A percentile compares a stretch with the other conserved stretches of the same genome.
These are phyloP conservation scores for Agrypnus murinus DNA, from an alignment of 2,888 invertebrate genomes.

Conservation along the genomic window DNA sequence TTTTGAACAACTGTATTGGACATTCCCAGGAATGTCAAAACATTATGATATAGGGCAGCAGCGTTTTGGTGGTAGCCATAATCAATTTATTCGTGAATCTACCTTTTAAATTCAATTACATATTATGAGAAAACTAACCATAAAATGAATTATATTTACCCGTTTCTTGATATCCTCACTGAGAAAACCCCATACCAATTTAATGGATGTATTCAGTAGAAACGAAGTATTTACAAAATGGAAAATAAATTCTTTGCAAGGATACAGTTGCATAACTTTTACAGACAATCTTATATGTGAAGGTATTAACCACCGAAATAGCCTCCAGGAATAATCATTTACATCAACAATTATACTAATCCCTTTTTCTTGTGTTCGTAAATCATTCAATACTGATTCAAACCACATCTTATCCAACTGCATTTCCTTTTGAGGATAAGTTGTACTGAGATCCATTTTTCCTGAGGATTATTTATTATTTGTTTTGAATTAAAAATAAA, in stretches of 20 bases:
- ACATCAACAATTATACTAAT: conserved; percentile 67
- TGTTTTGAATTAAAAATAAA: no score
- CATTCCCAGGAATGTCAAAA: no score
- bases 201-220: conserved; percentile 61
- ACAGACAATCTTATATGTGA: conserved; percentile 55
- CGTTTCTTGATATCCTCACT: conserved; percentile 59
- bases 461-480: no score
- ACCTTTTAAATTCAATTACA: no score
- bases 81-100: no score
- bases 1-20: no score
- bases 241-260: conserved; percentile 63
- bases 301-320: conserved; percentile 66
- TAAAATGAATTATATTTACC: conserved; percentile 52
- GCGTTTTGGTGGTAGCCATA: no score
- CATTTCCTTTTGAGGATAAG: conserved; percentile 47
- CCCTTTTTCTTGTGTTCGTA: conserved; percentile 64
- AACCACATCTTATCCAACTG: conserved; percentile 65
- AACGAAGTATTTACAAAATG: conserved; percentile 66
- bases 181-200: conserved; percentile 66
- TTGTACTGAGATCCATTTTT: neutral
- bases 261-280: conserved; percentile 60
- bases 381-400: conserved; percentile 64
- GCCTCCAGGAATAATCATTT: conserved; percentile 60
- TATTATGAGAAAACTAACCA: no score
- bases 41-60: no score